Base-by-base conservation (phyloP, 2,797 vertebrate species). In the Chloroceryle amazona region DNA sequence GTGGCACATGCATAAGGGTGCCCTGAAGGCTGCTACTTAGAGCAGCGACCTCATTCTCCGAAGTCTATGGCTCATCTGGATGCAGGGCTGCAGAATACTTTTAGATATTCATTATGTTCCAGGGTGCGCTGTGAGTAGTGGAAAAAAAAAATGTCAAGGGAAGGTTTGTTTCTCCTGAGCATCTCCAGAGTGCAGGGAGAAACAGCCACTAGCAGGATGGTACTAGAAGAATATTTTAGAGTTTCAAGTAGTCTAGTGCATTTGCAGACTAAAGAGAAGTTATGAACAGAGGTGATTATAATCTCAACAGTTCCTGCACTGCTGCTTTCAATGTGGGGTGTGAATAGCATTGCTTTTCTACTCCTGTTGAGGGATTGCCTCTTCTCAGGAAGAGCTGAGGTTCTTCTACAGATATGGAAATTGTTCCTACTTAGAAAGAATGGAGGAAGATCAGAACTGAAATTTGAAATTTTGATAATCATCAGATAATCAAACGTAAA, bases 401-500 rank as follows among this genome's bases (percentile, higher is more conserved):
- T 33, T 49, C 44, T 72, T 58, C 41, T 86, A n/a, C 51, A 63
- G 18, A 10, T 21, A 2, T 57, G 52, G 63, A 54, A 82, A 39
- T 31, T 42, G 15, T 46, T 83, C 63, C 25, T 41, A 14, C 26
- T 44, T 71, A 23, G 11, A 75, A 79, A 71, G 60, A 35, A 7
- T 16, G 26, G 35, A 79, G 60, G 55, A 60, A 84, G 41, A 95
- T 81, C 58, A 76, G 63, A 85, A 67, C 26, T 44, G 80, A 94
- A 82, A 90, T 86, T 42, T 37, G 37, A 80, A 93, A 73, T 93
- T 88, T 96, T 94, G 25, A 81, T 94, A 94, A 94, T 95, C 51
- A 86, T 84, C 67, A 49, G 35, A 55, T 89, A 94, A 95, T 97
- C 71, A 92, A 86, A 85, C 21, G 21, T 80, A 86, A 94, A 96